Percentiles rank a stretch among this genome's conserved stretches.
phyloP scores from a whole-genome alignment of 2,888 invertebrate genomes.

The Erebia ligea region DNA sequence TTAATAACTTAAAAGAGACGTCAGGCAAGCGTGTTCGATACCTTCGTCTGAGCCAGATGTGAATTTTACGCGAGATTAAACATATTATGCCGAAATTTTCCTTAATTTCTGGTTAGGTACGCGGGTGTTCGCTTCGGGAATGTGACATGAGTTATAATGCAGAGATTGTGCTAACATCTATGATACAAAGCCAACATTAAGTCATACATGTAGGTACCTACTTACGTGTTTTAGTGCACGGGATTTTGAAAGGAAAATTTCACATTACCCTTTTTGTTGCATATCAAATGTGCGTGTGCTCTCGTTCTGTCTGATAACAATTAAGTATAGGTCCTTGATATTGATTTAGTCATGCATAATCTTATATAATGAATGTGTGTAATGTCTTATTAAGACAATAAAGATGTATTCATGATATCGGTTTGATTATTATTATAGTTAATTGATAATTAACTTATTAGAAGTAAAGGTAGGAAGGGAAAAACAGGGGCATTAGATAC shows the following conservation, averaged over 20 bases:
- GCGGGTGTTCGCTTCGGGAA: not conserved
- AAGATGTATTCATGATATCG: no score
- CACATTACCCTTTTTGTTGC: no score
- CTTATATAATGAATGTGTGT: no score
- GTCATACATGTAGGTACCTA: not conserved
- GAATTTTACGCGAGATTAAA: slow-evolving; percentile 1
- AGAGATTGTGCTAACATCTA: not conserved
- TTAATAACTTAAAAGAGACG: not conserved
- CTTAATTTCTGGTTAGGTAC: slow-evolving; percentile 5
- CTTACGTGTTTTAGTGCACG: not conserved
- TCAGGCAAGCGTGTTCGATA: not conserved
- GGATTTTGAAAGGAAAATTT: not conserved
- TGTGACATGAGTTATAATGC: not conserved
- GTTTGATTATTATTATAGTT: no score
- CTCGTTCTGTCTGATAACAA: no score
- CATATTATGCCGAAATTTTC: not conserved
- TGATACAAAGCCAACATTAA: not conserved
- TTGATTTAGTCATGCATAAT: no score
- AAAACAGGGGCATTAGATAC: no score
- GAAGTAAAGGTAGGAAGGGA: no score
- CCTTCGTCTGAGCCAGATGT: not conserved
- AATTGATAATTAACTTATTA: no score
- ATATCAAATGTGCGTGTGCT: no score
- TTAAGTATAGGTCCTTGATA: no score
- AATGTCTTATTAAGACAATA: no score